Base-by-base conservation (phyloP, 2,797 vertebrate genomes). In the Morelia viridis region DNA sequence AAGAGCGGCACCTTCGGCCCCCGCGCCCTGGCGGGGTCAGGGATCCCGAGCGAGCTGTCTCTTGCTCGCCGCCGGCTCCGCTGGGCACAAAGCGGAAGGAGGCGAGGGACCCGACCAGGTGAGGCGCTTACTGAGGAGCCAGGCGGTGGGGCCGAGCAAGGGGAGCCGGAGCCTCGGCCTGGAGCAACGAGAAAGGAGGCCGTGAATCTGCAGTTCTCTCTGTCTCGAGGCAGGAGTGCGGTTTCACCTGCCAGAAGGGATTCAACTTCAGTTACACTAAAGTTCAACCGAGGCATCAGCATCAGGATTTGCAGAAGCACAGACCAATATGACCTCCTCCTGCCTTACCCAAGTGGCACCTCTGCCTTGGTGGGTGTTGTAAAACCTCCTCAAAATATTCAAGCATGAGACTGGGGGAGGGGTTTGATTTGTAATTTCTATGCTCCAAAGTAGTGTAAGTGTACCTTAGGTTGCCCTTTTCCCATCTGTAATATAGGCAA, bases 61-160 rank as follows among this genome's bases (percentile, higher is more conserved):
- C 65, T 31, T 26, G 9, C 26, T 3, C 22, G 4, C 58, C 85
- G 35, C 35, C 71, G 19, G 35, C 71, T 9, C 71, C 71, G 71
- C 50, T 53, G 50, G 6, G 50, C 50, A 7, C 50, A 7, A 7
- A 61, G 87, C 10, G 15, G 26, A 46, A 15, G 35, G 5, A 53
- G 61, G 3, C 50, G 31, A 80, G 85, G 57, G 85, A 88, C 26
- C 86, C 17, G 91, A 68, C 91, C 87, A 92, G 91, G 91, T 92
- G 86, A 92, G 91, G 41, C 87, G 87, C 87, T 85, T 19, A 41
- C 13, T 5, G 26, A 31, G 4, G 35, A 46, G 80, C 15, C 4
- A 65, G 50, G 24, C 86, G 58, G 71, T 13, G 19, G 7, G 35
- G 85, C 31, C 90, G 53, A 35, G 56, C 56, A 31, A 22, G 19